Evolutionary conservation across 2,113 vertebrate genomes (phyloP).

Genomic region (Sterna hirundo): DNA sequence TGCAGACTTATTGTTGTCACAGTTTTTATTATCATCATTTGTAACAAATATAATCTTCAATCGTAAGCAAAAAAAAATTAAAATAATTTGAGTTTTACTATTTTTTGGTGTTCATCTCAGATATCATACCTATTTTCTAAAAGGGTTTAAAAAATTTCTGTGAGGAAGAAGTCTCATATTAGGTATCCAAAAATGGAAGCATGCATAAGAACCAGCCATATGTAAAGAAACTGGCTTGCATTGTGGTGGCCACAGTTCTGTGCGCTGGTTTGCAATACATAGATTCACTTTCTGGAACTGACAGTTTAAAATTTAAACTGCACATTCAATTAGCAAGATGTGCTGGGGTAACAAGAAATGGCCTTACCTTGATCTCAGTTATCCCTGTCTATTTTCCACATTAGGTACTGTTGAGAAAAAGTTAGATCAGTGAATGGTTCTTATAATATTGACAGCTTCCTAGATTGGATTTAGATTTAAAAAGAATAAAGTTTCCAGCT

Average conservation of each 20-base stretch:
- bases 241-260: not conserved
- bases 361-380: not conserved
- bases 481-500: not conserved
- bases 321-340: not conserved
- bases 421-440: not conserved
- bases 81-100: not conserved
- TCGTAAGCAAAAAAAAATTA: not conserved
- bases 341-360: not conserved
- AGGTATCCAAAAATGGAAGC: not conserved
- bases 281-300: not conserved
- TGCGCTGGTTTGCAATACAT: not conserved
- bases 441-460: not conserved
- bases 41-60: not conserved
- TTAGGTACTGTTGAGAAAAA: not conserved
- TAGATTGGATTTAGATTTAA: not conserved
- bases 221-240: not conserved
- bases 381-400: not conserved
- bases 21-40: not conserved
- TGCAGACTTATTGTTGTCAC: not conserved
- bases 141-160: not conserved
- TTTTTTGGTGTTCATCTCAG: not conserved
- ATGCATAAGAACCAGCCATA: not conserved
- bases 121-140: not conserved
- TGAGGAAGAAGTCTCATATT: not conserved
- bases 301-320: not conserved